Evolutionary conservation across 2,888 invertebrate species (phyloP), one percentile per base, ranked within the genome.

Genomic region (Dicyrtoma fusca): DNA sequence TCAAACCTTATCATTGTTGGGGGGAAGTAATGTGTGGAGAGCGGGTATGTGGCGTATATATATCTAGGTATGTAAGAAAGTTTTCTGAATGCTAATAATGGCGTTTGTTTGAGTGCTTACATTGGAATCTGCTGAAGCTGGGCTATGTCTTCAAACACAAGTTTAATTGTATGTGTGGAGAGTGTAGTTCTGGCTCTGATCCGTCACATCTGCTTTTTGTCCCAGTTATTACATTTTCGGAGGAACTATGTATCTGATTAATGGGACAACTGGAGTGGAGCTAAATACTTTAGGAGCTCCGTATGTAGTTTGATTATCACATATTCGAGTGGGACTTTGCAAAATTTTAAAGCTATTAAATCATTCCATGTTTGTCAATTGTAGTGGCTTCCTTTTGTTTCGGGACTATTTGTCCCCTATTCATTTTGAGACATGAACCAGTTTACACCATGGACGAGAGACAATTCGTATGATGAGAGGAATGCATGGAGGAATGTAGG

Each of bases 151-250:
- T 55, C 61, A 61, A 59, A 59, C 59, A 59, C 34, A 59, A 59
- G 59, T 59, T 59, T 59, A 59, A 59, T 70, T 70, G 44, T 44
- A 23, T 47, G 21, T 26, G 51, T 51, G 6, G 61, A 45, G 34
- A 59, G 49, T 57, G 44, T 44, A 34, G 45, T 21, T 73, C 51
- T 47, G 62, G 64, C 53, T 45, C 57, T 42, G 64, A 64, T 57
- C 34, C 47, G 42, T 49, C 55, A 69, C 73, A 73, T 73, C 73
- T 73, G 73, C 55, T 73, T 73, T 69, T 57, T 73, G 69, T 73
- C 69, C 63, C 47, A 68, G 55, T 44, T 44, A 68, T 68, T 25
- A 68, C 21, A 19, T n/a, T 65, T 34, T 26, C 3, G 42, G 26
- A 19, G 66, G 66, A 66, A 8, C 19, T 8, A 23, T 23, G 26